These are phyloP conservation scores for Euphydryas editha DNA, from an alignment of 2,888 invertebrate genomes.

Conservation along the genomic window DNA sequence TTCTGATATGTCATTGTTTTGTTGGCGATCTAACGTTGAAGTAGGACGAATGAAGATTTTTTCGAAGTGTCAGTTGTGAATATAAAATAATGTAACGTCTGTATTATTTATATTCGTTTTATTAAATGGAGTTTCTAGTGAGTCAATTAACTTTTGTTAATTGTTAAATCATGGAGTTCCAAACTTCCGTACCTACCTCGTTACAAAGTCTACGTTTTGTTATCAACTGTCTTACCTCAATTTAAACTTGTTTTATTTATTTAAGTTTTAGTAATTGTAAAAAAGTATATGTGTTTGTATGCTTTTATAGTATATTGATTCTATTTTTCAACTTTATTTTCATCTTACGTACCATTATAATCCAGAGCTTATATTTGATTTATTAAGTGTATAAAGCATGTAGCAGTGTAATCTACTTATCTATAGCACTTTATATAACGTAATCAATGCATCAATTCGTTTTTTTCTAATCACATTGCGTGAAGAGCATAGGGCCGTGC, in stretches of 20 bases:
- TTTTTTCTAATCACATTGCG: constrained; percentile 52
- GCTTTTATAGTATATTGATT: background rate
- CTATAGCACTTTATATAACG: constrained; percentile 24
- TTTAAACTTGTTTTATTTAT: background rate
- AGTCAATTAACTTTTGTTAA: too few species aligned
- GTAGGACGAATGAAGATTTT: background rate
- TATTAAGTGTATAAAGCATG: constrained; percentile 5
- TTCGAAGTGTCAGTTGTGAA: background rate
- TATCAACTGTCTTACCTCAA: background rate
- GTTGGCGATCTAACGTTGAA: constrained; percentile 5
- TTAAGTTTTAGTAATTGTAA: background rate
- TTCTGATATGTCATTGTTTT: constrained; percentile 28
- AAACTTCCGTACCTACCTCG: background rate
- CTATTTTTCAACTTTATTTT: constrained; percentile 1
- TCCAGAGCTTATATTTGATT: constrained; percentile 14
- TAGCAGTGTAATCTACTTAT: constrained; percentile 24
- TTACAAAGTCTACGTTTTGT: background rate
- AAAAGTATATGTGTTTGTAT: background rate
- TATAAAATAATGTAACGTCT: background rate
- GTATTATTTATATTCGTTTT: background rate
- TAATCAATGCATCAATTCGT: constrained; percentile 43
- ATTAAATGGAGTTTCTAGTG: too few species aligned
- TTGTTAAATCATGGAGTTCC: background rate
- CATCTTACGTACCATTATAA: background rate
- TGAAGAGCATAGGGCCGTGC: constrained; percentile 59